Base-by-base conservation (phyloP, 2,888 invertebrate genomes). In the Mesorhabditis belari region DNA sequence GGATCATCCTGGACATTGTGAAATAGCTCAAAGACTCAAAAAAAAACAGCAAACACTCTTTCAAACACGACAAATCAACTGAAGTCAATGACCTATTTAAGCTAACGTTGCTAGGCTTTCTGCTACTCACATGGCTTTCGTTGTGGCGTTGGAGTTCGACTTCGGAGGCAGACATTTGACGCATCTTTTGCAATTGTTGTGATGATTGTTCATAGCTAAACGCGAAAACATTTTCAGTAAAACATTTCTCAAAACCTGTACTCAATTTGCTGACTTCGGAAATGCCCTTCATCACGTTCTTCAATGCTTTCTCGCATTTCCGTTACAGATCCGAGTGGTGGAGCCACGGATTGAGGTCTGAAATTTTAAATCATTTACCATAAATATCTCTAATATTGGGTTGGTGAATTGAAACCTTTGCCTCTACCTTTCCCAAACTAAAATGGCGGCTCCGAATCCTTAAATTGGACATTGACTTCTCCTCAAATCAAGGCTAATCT, bases 111-210 rank as follows among this genome's bases (percentile, higher is more conserved):
- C n/a, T 19, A 3, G 1, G 21, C 19, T 6, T 51, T 51, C 19
- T 21, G 51, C 9, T 1, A 53, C n/a, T 5, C 59, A 9, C 59
- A 9, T 28, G 28, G 5, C 54, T 57, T 17, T 53, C 65, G 51
- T 66, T 58, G 54, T 65, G 68, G 19, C 62, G 60, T 19, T 69
- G 60, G 23, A 75, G 59, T 49, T 75, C 73, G 5, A 70, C 62
- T 52, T 73, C 73, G 2, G 73, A 73, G 3, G 70, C 65, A 26
- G 68, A 70, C 49, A 71, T 65, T n/a, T 64, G 57, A 3, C 63
- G 61, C 62, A 66, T 64, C 28, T 62, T 49, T 23, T 50, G 24
- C 26, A 66, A 52, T 21, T 12, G 19, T 24, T 58, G 12, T 17
- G 57, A 49, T 19, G 57, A 57, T 5, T 35, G 25, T 19, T 57